phyloP scores from a whole-genome alignment of 2,888 invertebrate species.

The Mesorhabditis sp. region DNA sequence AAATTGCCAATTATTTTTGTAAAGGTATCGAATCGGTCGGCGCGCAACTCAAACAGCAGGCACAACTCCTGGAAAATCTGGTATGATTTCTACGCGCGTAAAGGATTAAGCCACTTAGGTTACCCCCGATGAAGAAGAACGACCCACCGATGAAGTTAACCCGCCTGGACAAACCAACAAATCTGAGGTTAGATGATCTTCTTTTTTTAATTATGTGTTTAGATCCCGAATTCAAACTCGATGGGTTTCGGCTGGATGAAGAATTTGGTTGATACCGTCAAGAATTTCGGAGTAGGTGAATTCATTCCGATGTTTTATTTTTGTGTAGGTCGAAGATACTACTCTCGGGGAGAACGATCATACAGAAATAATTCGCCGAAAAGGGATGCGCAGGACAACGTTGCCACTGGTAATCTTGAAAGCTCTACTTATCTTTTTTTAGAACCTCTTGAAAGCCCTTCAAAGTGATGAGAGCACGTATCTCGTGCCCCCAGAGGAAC shows the following conservation, averaged over 20 bases:
- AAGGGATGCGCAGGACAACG: slow-evolving; percentile 30
- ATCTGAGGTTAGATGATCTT: background rate
- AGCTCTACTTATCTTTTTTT: background rate
- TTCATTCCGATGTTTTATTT: too few species aligned
- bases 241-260: slow-evolving; percentile 48
- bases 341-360: slow-evolving; percentile 44
- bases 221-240: slow-evolving; percentile 13
- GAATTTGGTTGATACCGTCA: slow-evolving; percentile 41
- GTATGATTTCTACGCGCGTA: slow-evolving; percentile 14
- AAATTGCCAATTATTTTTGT: background rate
- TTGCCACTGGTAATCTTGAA: slow-evolving; percentile 13
- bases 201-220: background rate
- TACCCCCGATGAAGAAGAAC: slow-evolving; percentile 31
- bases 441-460: background rate
- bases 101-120: too few species aligned
- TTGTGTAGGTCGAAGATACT: slow-evolving; percentile 44
- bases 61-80: slow-evolving; percentile 47
- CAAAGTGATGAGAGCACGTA: background rate
- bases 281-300: slow-evolving; percentile 29
- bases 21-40: slow-evolving; percentile 28
- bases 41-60: slow-evolving; percentile 44
- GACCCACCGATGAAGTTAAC: slow-evolving; percentile 1
- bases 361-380: slow-evolving; percentile 43
- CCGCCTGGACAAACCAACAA: background rate
- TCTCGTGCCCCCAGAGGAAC: too few species aligned